Percentiles rank a stretch among this genome's conserved stretches.
These are phyloP conservation scores for Pocillopora grandis DNA, from an alignment of 92 coral and sea anemone genomes.

Conservation along the genomic window DNA sequence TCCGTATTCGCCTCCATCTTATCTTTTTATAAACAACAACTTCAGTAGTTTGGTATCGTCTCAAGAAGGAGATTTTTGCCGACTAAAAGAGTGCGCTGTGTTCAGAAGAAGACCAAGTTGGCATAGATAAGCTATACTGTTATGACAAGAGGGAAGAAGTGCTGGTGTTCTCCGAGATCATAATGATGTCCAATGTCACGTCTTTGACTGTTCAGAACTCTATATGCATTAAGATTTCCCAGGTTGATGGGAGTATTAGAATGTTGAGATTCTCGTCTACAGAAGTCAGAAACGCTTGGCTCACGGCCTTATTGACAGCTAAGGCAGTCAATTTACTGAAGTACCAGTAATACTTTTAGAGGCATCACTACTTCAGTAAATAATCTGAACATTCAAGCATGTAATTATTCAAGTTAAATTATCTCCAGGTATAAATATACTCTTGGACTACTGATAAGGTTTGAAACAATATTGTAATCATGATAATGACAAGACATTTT, in stretches of 20 bases:
- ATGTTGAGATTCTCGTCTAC: not conserved
- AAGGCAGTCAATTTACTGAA: constrained; percentile 26
- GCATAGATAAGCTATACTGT: constrained; percentile 28
- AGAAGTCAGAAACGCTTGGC: constrained; percentile 36
- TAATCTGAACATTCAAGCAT: too few species aligned
- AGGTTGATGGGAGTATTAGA: not conserved
- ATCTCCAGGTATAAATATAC: too few species aligned
- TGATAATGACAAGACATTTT: too few species aligned
- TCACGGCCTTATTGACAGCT: constrained; percentile 21
- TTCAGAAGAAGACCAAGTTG: constrained; percentile 14
- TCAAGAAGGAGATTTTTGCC: constrained; percentile 25
- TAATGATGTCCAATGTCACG: constrained; percentile 7
- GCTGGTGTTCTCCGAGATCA: not conserved
- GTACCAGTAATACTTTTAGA: not conserved
- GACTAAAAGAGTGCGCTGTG: constrained; percentile 10
- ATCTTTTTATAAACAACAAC: constrained; percentile 18
- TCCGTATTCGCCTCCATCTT: not conserved
- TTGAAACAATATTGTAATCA: too few species aligned
- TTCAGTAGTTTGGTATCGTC: not conserved
- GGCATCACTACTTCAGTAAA: too few species aligned
- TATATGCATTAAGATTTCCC: constrained; percentile 4
- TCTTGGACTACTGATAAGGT: too few species aligned
- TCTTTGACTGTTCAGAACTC: not conserved
- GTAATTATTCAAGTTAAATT: not conserved
- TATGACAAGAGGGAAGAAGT: constrained; percentile 22